These are phyloP conservation scores for Mycteria americana DNA, from an alignment of 2,797 vertebrate species.

Conservation along the genomic window DNA sequence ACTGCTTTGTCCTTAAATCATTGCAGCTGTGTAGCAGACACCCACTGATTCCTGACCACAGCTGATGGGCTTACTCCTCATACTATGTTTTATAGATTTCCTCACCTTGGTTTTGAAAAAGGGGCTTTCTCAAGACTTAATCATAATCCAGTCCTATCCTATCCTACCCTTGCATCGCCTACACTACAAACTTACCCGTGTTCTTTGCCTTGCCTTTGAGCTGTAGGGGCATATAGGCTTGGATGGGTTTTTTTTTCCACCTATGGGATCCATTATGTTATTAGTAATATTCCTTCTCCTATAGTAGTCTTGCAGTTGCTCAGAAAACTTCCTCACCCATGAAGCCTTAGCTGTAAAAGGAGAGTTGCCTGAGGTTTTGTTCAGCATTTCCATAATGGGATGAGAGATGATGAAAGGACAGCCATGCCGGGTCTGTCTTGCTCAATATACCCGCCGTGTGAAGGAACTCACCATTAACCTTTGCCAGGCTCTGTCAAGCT, in stretches of 20 bases:
- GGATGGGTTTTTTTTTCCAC: rapidly evolving
- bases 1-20: background rate
- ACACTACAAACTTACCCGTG: background rate
- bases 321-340: background rate
- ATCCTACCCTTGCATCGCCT: background rate
- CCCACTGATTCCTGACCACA: background rate
- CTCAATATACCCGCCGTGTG: background rate
- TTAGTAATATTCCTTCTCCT: background rate
- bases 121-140: background rate
- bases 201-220: background rate
- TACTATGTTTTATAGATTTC: background rate
- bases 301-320: background rate
- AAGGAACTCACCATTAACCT: background rate
- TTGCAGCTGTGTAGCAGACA: background rate
- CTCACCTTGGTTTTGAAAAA: background rate
- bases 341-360: background rate
- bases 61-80: background rate
- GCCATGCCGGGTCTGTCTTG: background rate
- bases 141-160: background rate
- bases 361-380: background rate
- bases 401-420: background rate
- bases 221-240: background rate
- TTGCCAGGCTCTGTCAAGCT: background rate
- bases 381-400: background rate
- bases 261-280: background rate